Conservation (phyloP, 2,113 vertebrate species). For the Cepphus grylle region DNA sequence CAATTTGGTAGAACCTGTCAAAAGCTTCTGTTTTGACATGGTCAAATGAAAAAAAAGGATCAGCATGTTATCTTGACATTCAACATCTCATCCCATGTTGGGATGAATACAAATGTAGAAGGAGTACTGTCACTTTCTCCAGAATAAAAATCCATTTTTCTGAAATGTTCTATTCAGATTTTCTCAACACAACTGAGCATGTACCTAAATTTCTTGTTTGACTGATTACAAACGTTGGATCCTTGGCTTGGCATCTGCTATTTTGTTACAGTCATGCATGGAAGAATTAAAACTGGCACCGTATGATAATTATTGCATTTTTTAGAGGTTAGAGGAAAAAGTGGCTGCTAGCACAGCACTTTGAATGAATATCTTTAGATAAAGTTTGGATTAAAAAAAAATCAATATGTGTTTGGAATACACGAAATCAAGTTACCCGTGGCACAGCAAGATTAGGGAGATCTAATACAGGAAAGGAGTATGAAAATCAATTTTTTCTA, state of each 20-base stretch:
- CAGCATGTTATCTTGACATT: not conserved
- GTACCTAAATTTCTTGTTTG: not conserved
- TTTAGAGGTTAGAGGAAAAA: not conserved
- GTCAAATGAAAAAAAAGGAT: not conserved
- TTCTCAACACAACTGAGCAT: not conserved
- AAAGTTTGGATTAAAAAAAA: not conserved
- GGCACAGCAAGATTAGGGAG: not conserved
- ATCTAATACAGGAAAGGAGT: not conserved
- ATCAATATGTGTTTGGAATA: not conserved
- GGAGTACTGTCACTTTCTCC: not conserved
- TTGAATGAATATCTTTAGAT: not conserved
- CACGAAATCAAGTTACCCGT: not conserved
- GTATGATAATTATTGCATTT: not conserved
- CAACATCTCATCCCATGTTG: not conserved
- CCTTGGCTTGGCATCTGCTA: not conserved
- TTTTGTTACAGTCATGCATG: not conserved
- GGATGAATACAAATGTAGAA: not conserved
- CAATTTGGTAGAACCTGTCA: not conserved
- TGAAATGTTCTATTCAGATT: not conserved
- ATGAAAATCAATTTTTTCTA: not conserved
- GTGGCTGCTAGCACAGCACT: not conserved
- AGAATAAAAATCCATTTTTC: not conserved
- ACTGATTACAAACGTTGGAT: not conserved
- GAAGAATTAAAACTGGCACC: not conserved
- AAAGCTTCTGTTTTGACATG: not conserved